Evolutionary conservation across 1,140 invertebrate species (phyloP), one percentile per base, ranked within the genome.

Genomic region (Scaptomyza pallida): DNA sequence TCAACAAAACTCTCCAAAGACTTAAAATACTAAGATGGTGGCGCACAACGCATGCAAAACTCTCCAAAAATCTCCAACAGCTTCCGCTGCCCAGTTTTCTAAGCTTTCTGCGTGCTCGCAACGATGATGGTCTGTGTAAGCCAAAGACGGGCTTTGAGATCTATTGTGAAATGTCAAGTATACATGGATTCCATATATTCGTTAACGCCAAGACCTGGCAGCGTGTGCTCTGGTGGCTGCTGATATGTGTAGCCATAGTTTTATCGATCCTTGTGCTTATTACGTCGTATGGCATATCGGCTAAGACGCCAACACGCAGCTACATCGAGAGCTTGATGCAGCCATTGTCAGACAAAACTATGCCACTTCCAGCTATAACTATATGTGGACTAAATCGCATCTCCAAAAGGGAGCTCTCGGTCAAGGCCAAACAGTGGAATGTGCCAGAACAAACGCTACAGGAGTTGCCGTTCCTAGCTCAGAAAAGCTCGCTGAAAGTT

Each of bases 281-380:
- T 12, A 86, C 92, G 21, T 91, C 92, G 1, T 92, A 91, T 76
- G 60, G 85, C 13, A 90, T 91, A 67, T 93, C 91, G 47, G 40
- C 74, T 1, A 55, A 89, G 4, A 91, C 90, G 41, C 90, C 92
- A 0, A 92, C 92, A 0, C 70, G 92, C 5, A 89, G 91, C 5
- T 93, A 94, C 0, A 93, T 95, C 62, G 94, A 95, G 72, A 94
- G 93, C 23, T 95, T 93, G 3, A 93, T 94, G 85, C 93, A 67
- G 5, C 60, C 83, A 2, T 54, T 30, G 0, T 30, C 60, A 3
- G 57, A 47, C n/a, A 17, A 19, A 92, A 93, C 94, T 68, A 92
- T 94, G 55, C 93, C 93, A 0, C 95, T 95, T 90, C 95, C 95
- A 0, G 94, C 94, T 0, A 92, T 95, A 1, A 95, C 94, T 0